Base-by-base conservation (phyloP, 2,113 vertebrate genomes). In the Callospermophilus lateralis region DNA sequence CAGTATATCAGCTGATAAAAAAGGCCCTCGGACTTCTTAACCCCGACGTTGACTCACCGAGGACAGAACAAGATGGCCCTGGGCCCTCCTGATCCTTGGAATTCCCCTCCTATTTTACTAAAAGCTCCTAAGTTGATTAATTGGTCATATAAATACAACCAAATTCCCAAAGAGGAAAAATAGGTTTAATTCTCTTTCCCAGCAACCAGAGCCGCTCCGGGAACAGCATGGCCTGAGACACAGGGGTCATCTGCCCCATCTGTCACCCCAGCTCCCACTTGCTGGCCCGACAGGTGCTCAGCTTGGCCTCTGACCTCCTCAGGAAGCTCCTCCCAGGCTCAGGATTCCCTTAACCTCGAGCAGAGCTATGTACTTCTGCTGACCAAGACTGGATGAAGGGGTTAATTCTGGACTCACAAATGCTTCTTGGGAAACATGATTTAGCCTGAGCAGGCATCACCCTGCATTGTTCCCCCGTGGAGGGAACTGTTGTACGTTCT, bases 381-480 rank as follows among this genome's bases (percentile, higher is more conserved):
- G 45, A 22, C 28, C 39, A 2, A 58, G 30, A 1, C 87, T 85
- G 6, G 32, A 22, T 9, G 2, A 4, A 12, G 67, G 63, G n/a
- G 8, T 13, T 48, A 26, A 55, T 37, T 78, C 72, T n/a, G 30
- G 28, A n/a, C 19, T 34, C 32, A 0, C 3, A n/a, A 53, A 58
- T 8, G 22, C 51, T 51, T 20, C 2, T 19, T 8, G 6, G 42
- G 28, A 37, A 77, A 32, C 39, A 32, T 2, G n/a, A 86, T 16
- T 78, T 0, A 4, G 11, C 37, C 37, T 79, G 7, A 3, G 28
- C n/a, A 13, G 2, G 16, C 4, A 0, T 16, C 42, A 1, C 3
- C 48, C 39, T 65, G 7, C 26, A 9, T 30, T 28, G 8, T 13
- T 70, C 80, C 37, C 45, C 1, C 45, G 7, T 8, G 45, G 45